Base-by-base conservation (phyloP, 2,113 vertebrate species). In the Cephalopterus ornatus region DNA sequence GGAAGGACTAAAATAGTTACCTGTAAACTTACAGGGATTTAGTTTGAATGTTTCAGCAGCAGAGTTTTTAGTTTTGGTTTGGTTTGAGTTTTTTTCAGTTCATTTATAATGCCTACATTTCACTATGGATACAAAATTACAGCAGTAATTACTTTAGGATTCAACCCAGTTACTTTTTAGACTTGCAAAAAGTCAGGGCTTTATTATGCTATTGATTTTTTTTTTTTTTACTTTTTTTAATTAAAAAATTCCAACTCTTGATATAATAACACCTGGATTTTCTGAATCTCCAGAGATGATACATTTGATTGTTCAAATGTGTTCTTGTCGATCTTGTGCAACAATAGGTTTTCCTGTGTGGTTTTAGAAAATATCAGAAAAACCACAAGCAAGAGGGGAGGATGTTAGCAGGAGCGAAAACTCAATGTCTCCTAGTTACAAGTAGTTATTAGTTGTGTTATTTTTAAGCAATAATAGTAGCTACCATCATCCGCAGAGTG, bases 401-500 rank as follows among this genome's bases (percentile, higher is more conserved):
- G 3, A 3, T 53, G 5, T 37, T 49, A 72, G 23, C 18, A 22
- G 44, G 8, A 9, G 5, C 32, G 27, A 52, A 79, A 82, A 21
- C 11, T 41, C 32, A 50, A 26, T 8, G 6, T 37, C 92, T 42
- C 85, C 13, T 35, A 6, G 44, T 76, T 65, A n/a, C 42, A 50
- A n/a, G 11, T 10, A 79, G 37, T 17, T 71, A 44, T 8, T 61
- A 19, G 6, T 79, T 55, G 27, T 68, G 20, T 22, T 61, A 2
- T 22, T 91, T 85, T 76, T 39, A 37, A 6, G 3, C 12, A 65
- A 15, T 41, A 52, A 4, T 14, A 33, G 46, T 22, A 66, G 53
- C 61, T 76, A 4, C 21, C 33, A 18, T 77, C 11, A 12, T 67
- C 28, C 26, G 23, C 0, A 0, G 20, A 6, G 15, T 42, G n/a